phyloP scores from a whole-genome alignment of 1,140 invertebrate genomes.

The Apis florea region DNA sequence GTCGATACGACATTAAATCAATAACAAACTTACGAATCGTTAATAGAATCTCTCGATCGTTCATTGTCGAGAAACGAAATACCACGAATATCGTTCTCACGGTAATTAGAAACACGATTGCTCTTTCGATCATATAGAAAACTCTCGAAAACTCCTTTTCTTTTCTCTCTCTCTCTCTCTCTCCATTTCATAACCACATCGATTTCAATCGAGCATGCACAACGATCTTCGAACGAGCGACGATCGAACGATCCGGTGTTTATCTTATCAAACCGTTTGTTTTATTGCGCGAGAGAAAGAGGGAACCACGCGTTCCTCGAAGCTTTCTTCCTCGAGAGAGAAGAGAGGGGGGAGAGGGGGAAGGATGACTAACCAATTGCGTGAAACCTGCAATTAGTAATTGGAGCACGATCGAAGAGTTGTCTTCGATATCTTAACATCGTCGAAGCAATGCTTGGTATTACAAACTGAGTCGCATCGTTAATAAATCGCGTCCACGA shows the following conservation, averaged over 20 bases:
- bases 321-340: neutral
- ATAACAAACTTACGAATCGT: no score
- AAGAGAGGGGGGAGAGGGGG: slow-evolving; percentile 36
- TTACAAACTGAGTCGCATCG: slow-evolving; percentile 62
- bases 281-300: neutral
- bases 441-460: slow-evolving; percentile 57
- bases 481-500: slow-evolving; percentile 46
- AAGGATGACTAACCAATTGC: slow-evolving; percentile 70
- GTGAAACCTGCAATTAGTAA: slow-evolving; percentile 68
- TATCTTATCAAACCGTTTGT: neutral
- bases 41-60: neutral
- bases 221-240: neutral
- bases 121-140: neutral
- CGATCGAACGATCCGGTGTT: neutral
- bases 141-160: neutral
- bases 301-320: no score
- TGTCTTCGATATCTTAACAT: slow-evolving; percentile 58
- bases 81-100: neutral
- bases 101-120: slow-evolving; percentile 10
- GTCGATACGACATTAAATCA: no score
- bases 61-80: neutral
- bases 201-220: neutral
- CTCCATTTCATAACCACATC: neutral
- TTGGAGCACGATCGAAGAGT: slow-evolving; percentile 61
- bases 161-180: no score